A percentile compares a stretch with the other conserved stretches of the same genome.
phyloP scores from a whole-genome alignment of 2,797 vertebrate species.

The Eleutherodactylus coqui region DNA sequence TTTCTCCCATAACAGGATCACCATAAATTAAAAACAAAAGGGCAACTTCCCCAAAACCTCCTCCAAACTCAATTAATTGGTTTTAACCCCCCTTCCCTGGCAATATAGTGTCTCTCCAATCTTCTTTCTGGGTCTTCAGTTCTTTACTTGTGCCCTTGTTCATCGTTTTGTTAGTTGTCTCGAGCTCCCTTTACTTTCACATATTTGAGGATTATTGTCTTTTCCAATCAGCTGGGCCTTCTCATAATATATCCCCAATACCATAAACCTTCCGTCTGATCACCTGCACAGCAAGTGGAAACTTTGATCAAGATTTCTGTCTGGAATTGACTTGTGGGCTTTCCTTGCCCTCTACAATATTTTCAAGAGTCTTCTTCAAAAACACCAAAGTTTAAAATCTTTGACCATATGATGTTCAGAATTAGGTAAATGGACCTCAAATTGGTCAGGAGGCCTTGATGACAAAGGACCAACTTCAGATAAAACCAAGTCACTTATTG shows the following conservation, averaged over 20 bases:
- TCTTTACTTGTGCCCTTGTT: no score
- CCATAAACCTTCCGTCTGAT: no score
- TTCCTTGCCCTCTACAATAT: background rate
- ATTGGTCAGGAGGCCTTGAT: background rate
- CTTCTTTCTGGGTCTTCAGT: background rate
- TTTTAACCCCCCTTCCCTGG: background rate
- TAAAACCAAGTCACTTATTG: background rate
- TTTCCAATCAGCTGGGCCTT: background rate
- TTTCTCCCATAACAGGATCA: background rate
- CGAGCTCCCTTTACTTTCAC: background rate
- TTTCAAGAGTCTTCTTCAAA: background rate
- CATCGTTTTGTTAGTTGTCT: no score
- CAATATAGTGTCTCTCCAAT: background rate
- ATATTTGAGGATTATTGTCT: background rate
- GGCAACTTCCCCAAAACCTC: background rate
- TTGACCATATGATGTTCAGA: background rate
- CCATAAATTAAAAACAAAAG: background rate
- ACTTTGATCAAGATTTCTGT: background rate
- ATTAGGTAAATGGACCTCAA: background rate
- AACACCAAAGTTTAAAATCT: background rate
- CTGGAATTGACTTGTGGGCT: background rate
- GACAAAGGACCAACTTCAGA: background rate
- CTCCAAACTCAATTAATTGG: background rate
- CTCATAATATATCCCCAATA: background rate
- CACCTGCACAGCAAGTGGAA: no score